Percentiles rank a stretch among this genome's conserved stretches.
Evolutionary conservation across 2,797 vertebrate species (phyloP).

Genomic region (Cossypha heuglini): DNA sequence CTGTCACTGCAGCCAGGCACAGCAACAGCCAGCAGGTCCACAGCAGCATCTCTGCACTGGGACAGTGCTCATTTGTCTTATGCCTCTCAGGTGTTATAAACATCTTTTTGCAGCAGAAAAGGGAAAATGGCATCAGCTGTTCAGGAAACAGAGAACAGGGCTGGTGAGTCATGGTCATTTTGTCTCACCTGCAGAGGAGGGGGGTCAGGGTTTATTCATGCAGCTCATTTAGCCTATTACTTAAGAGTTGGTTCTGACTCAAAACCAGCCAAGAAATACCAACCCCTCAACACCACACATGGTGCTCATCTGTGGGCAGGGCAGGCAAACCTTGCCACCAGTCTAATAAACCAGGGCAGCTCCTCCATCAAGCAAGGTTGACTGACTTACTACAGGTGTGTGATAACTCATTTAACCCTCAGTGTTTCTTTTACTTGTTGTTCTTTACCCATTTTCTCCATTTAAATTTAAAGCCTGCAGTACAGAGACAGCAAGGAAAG

Average conservation of each 20-base stretch:
- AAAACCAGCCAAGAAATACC: background rate
- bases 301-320: accelerated
- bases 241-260: background rate
- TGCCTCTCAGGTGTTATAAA: background rate
- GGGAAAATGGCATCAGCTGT: background rate
- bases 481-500: background rate
- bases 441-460: background rate
- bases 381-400: background rate
- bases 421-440: background rate
- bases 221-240: background rate
- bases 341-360: background rate
- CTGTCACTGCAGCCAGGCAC: background rate
- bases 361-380: background rate
- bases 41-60: background rate
- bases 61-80: background rate
- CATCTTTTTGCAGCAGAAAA: background rate
- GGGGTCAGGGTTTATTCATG: background rate
- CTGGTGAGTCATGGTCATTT: accelerated
- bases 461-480: background rate
- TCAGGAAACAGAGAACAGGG: background rate
- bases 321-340: background rate
- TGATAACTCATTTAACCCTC: background rate
- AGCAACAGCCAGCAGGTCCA: background rate
- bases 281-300: accelerated
- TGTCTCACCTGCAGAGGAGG: background rate